Base-by-base conservation (phyloP, 2,888 invertebrate species). In the Drosophila paramelanica region DNA sequence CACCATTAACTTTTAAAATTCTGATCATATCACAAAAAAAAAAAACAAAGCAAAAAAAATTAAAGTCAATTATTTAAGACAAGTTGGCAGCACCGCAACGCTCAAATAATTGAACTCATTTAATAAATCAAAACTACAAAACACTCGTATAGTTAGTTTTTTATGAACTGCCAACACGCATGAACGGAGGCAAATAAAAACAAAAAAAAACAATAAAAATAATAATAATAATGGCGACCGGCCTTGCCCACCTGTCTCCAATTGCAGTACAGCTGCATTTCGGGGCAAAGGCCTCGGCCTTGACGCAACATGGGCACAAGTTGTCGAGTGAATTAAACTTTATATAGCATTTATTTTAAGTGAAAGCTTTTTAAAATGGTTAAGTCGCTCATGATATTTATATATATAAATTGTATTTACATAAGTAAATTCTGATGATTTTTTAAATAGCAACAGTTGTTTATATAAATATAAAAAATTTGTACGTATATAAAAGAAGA, bases 171-270 rank as follows among this genome's bases (percentile, higher is more conserved):
- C 1, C 13, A 2, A 5, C n/a, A 13, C 41, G 66, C 57, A 70
- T 58, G 38, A 66, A 47, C 71, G 20, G 10, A 49, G 6, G 8
- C 10, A 4, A 25, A 6, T 7, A 13, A 6, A 1, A 13, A 41
- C 0, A 43, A 6, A 6, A 13, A 13, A 51, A 5, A 20, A 17
- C 4, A 27, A 45, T n/a, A 7, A n/a, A 39, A 11, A 27, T 8
- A 33, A 33, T 11, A 5, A 38, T 5, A 38, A 1, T 10, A 20
- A 31, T 20, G 25, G 2, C 42, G 14, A 27, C 5, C 56, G 57
- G 56, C 64, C 73, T 69, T 76, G 73, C 38, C 33, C 41, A 53
- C 46, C 52, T 53, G 62, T 58, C 59, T 73, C 50, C 10, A 55
- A 39, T 69, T 77, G 70, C 77, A 57, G 27, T 27, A 13, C 2